Evolutionary conservation across 2,797 vertebrate species (phyloP).

Genomic region (Oryzias sinensis): DNA sequence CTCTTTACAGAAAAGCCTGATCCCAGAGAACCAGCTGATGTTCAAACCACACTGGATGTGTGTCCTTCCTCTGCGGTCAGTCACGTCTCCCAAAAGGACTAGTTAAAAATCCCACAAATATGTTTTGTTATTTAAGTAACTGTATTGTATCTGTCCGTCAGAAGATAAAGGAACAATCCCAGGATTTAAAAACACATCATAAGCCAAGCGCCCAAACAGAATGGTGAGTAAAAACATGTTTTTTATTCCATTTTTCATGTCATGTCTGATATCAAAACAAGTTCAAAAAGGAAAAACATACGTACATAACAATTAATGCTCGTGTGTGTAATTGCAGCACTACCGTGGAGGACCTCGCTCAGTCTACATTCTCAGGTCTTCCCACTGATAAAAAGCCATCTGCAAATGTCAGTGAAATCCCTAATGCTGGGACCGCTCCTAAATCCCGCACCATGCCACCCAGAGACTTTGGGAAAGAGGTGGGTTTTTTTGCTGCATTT

Average conservation of each 20-base stretch:
- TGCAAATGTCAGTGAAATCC: slow-evolving; percentile 35
- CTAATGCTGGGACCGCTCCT: slow-evolving; percentile 50
- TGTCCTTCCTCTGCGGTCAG: slow-evolving; percentile 49
- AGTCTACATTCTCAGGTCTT: slow-evolving; percentile 57
- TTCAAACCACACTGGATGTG: slow-evolving; percentile 15
- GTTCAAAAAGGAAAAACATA: not conserved
- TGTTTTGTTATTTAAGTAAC: slow-evolving; percentile 15
- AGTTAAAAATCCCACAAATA: not conserved
- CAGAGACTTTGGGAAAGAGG: slow-evolving; percentile 80
- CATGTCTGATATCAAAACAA: not conserved
- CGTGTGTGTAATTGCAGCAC: slow-evolving; percentile 34
- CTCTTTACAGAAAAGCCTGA: slow-evolving; percentile 6
- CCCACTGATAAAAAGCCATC: slow-evolving; percentile 36
- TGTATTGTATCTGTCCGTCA: slow-evolving; percentile 13
- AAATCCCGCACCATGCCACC: slow-evolving; percentile 71
- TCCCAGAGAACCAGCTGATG: slow-evolving; percentile 20
- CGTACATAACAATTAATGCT: not conserved
- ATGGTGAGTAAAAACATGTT: slow-evolving; percentile 49
- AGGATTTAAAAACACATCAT: slow-evolving; percentile 15
- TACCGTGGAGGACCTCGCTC: slow-evolving; percentile 48
- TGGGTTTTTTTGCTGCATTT: slow-evolving; percentile 20
- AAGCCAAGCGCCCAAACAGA: slow-evolving; percentile 26
- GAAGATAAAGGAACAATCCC: slow-evolving; percentile 36
- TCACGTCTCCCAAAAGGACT: slow-evolving; percentile 3
- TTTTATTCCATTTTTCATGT: not conserved